Conservation (phyloP, 2,797 vertebrate species). For the Tragopan temminckii region DNA sequence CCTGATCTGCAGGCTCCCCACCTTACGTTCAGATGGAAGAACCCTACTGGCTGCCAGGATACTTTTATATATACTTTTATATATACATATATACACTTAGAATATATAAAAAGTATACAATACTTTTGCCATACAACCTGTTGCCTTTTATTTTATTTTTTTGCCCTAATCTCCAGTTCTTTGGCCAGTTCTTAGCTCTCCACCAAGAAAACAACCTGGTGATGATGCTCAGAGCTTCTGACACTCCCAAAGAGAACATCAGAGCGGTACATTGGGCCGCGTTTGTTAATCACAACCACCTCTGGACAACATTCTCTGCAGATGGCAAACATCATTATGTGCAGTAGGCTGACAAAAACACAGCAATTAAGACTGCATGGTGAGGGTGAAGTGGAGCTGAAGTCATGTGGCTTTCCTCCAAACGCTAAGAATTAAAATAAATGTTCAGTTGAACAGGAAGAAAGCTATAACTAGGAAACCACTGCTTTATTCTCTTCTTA, state of each 20-base stretch:
- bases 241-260: fast-evolving
- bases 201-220: not conserved
- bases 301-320: not conserved
- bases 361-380: not conserved
- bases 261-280: not conserved
- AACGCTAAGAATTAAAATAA: constrained; percentile 15
- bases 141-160: not conserved
- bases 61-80: not conserved
- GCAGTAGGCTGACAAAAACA: not conserved
- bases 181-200: not conserved
- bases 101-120: too few species aligned
- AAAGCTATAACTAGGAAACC: not conserved
- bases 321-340: not conserved
- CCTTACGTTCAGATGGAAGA: too few species aligned
- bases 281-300: not conserved
- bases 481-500: not conserved
- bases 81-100: too few species aligned
- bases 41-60: not conserved
- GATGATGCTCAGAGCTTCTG: not conserved
- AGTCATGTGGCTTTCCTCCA: not conserved
- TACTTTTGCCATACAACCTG: not conserved
- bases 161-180: not conserved
- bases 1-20: not conserved
- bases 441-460: constrained; percentile 5
- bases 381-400: not conserved